A percentile compares a stretch with the other conserved stretches of the same genome.
Conservation (phyloP, 2,888 invertebrate species). For the Watsonalla cultraria region DNA sequence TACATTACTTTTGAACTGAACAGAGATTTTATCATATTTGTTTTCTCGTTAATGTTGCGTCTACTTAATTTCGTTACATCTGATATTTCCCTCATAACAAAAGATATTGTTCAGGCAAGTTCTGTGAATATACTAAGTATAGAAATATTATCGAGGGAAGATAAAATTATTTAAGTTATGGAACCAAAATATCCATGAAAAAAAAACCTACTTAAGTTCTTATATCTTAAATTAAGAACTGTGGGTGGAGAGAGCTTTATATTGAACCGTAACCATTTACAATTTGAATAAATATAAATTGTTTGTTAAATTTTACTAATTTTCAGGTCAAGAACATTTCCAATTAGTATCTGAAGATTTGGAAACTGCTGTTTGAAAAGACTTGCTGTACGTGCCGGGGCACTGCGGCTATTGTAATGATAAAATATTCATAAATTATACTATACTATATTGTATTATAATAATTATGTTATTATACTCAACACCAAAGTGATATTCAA, state of each 20-base stretch:
- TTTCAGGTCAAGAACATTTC: slow-evolving; percentile 76
- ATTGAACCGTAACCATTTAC: too few species aligned
- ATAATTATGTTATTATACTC: slow-evolving; percentile 23
- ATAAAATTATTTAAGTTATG: not conserved
- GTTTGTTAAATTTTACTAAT: slow-evolving; percentile 13
- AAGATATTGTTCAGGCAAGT: too few species aligned
- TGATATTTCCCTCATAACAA: too few species aligned
- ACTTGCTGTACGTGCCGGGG: not conserved
- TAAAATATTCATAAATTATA: slow-evolving; percentile 9
- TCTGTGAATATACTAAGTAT: not conserved
- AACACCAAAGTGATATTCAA: slow-evolving; percentile 62
- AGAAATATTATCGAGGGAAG: not conserved
- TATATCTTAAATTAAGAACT: too few species aligned
- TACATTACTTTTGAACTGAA: not conserved
- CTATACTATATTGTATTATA: not conserved
- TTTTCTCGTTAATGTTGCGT: not conserved
- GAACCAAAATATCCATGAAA: not conserved
- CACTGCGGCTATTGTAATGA: slow-evolving; percentile 9
- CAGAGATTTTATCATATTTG: slow-evolving; percentile 1
- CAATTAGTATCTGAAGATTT: slow-evolving; percentile 74
- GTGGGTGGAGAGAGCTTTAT: too few species aligned
- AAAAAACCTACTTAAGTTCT: slow-evolving; percentile 1
- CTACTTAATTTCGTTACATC: not conserved
- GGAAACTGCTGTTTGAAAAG: slow-evolving; percentile 68
- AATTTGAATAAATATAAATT: too few species aligned